Evolutionary conservation across 2,113 vertebrate genomes (phyloP).

Genomic region (Tenrec ecaudatus): DNA sequence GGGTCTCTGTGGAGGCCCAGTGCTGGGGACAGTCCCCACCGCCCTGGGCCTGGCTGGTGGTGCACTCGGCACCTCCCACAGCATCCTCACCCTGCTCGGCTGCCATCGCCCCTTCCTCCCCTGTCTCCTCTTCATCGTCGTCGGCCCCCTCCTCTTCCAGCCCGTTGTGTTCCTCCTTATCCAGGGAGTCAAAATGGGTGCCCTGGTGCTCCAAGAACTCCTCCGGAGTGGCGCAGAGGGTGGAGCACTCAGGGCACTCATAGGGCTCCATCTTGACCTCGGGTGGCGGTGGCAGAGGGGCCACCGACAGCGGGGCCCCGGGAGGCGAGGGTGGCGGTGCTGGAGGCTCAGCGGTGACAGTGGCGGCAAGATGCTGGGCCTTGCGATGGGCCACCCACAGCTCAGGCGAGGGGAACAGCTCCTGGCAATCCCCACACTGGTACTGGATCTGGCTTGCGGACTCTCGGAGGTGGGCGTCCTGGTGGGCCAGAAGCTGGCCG

Average conservation of each 20-base stretch:
- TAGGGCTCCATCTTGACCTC: slow-evolving; percentile 89
- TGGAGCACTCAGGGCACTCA: slow-evolving; percentile 93
- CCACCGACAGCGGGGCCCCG: slow-evolving; percentile 19
- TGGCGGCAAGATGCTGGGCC: slow-evolving; percentile 67
- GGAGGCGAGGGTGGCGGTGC: neutral
- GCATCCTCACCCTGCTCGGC: neutral
- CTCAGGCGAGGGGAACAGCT: slow-evolving; percentile 91
- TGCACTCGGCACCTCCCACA: neutral
- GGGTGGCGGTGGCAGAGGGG: neutral
- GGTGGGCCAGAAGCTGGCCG: slow-evolving; percentile 92
- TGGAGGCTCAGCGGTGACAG: neutral
- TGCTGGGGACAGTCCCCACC: slow-evolving; percentile 87
- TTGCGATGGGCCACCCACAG: slow-evolving; percentile 92
- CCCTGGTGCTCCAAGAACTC: slow-evolving; percentile 95
- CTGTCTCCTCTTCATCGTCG: slow-evolving; percentile 74
- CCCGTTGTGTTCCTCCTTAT: slow-evolving; percentile 80
- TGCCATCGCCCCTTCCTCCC: neutral
- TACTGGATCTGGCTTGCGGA: slow-evolving; percentile 89
- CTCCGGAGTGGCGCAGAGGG: slow-evolving; percentile 92
- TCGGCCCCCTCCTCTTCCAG: slow-evolving; percentile 91
- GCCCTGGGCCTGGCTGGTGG: slow-evolving; percentile 55
- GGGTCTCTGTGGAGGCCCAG: slow-evolving; percentile 43
- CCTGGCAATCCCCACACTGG: slow-evolving; percentile 93
- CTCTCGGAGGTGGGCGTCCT: slow-evolving; percentile 93
- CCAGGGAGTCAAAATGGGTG: slow-evolving; percentile 90